These are phyloP conservation scores for Rotaria macrura DNA, from an alignment of 2,888 invertebrate genomes.

Conservation along the genomic window DNA sequence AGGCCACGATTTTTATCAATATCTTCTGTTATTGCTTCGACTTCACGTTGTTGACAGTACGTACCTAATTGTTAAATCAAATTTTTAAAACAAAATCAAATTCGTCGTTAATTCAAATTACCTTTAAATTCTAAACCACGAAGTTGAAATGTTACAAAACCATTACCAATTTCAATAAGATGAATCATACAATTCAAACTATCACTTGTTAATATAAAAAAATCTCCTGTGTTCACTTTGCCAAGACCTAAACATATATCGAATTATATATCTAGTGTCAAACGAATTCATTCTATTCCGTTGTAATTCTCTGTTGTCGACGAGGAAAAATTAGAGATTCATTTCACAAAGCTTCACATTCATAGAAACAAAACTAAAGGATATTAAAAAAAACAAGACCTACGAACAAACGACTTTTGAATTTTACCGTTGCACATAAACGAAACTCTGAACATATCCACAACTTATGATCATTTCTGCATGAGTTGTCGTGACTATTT, in stretches of 20 bases:
- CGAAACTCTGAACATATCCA: too few species aligned
- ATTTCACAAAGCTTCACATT: too few species aligned
- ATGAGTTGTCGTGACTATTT: too few species aligned
- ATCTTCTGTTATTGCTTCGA: constrained; percentile 93
- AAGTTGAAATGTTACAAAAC: constrained; percentile 90
- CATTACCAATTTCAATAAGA: constrained; percentile 91
- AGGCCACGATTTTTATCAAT: constrained; percentile 88
- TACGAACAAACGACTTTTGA: too few species aligned
- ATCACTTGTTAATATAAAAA: constrained; percentile 91
- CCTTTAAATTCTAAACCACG: constrained; percentile 87
- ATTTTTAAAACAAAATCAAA: neutral
- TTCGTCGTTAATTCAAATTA: constrained; percentile 35
- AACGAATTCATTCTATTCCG: too few species aligned
- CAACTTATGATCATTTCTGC: too few species aligned
- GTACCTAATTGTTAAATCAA: constrained; percentile 57
- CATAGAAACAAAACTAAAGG: too few species aligned
- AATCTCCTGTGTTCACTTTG: constrained; percentile 86
- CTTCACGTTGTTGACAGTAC: constrained; percentile 88
- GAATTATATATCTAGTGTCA: too few species aligned
- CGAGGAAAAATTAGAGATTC: too few species aligned
- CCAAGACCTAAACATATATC: constrained; percentile 66
- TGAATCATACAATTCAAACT: constrained; percentile 95
- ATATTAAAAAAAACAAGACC: too few species aligned
- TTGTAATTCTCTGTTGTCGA: too few species aligned
- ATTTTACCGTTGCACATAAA: too few species aligned